Base-by-base conservation (phyloP, 2,113 vertebrate species). In the Nestor notabilis region DNA sequence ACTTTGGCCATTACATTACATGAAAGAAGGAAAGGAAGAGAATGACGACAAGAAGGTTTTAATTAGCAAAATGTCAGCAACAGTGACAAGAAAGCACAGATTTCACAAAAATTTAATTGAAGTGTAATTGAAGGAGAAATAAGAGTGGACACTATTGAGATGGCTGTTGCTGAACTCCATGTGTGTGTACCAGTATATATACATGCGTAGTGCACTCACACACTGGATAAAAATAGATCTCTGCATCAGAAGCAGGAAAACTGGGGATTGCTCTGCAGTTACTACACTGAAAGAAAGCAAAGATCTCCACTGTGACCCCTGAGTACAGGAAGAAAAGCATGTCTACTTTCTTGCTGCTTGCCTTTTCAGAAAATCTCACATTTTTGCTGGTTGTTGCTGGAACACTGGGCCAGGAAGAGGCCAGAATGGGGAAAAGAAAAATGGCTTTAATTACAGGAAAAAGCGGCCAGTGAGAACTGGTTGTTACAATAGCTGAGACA, bases 371-470 rank as follows among this genome's bases (percentile, higher is more conserved):
- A 94, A 85, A 65, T 52, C 39, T 35, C 41, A 44, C 65, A 17
- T 93, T 96, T 96, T 87, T 91, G 44, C 55, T 91, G 39, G 25
- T 64, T 94, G 43, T 76, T 82, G 17, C 84, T 93, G 84, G 56
- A 94, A 83, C 46, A 33, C 8, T 14, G 49, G 85, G 79, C 87
- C 95, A 94, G 95, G 87, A 96, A 95, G 95, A 90, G 92, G 93
- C 95, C 95, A 92, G 90, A 80, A 91, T 25, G 39, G 71, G 75
- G 79, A 70, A 90, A 80, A 87, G 83, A 90, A 96, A 96, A 97
- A 95, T 69, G n/a, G 23, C 90, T 94, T 95, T 95, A 96, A 94
- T 95, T 93, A 96, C 93, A 94, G 96, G 96, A 97, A 96, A 92
- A 94, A 70, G 71, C 60, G 71, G 18, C 71, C 88, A 96, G 63